Base-by-base conservation (phyloP, 2,113 vertebrate genomes). In the Melanostigma gelatinosum region DNA sequence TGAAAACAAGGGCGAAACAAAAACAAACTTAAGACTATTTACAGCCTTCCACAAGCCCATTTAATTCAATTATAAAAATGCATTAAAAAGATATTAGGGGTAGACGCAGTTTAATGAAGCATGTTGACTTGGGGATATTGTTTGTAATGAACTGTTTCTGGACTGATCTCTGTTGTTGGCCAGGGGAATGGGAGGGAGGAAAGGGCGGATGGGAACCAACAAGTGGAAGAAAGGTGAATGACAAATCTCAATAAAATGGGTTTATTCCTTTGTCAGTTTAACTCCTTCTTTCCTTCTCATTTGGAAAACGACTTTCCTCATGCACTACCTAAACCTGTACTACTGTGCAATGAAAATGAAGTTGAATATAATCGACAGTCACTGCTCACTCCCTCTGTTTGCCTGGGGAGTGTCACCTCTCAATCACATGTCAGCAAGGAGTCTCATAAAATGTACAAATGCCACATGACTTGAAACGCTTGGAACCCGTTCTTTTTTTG, bases 71-170 rank as follows among this genome's bases (percentile, higher is more conserved):
- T 95, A 94, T 92, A 94, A 94, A 94, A 95, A 95, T 94, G 91
- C 95, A 96, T 96, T 95, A 96, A 96, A 96, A 95, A 95, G 94
- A 95, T 95, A 96, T 96, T 96, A 96, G 89, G 86, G 88, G 66
- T 85, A 91, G 93, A 93, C 80, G 92, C 92, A 90, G 94, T 95
- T 93, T 95, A 95, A 96, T 96, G 95, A 95, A 93, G 93, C 95
- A 94, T 96, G 94, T 93, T 94, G 94, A 95, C 94, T 95, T 90
- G 93, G 88, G 93, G 93, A 95, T 95, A 94, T 94, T 94, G 93
- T 95, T 95, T 94, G 91, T 94, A 95, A 95, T 95, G 95, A 94
- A 94, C 88, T 92, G 92, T 94, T 94, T 93, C 92, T 87, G 88
- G 84, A 84, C 90, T 92, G 91, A 94, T 93, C 86, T 90, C 75